phyloP scores from a whole-genome alignment of 2,888 invertebrate species.

The Polymixis flavicincta region DNA sequence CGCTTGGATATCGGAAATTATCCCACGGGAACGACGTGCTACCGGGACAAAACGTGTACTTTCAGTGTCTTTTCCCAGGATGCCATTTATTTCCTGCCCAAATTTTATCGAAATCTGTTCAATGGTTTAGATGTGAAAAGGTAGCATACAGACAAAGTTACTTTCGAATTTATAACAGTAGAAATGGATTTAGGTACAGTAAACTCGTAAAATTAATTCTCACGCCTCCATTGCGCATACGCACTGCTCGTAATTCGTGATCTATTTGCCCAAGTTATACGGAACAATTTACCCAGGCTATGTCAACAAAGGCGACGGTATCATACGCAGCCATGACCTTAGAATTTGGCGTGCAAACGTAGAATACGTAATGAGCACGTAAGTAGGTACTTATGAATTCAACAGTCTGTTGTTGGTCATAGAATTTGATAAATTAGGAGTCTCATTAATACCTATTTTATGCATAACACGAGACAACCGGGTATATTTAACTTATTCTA shows the following conservation, averaged over 20 bases:
- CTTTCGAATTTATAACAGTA: no score
- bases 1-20: no score
- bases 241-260: slow-evolving; percentile 27
- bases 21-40: no score
- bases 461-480: slow-evolving; percentile 12
- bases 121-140: no score
- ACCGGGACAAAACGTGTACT: no score
- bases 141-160: no score
- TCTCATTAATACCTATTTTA: slow-evolving; percentile 39
- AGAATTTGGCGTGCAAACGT: slow-evolving; percentile 45
- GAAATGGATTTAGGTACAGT: not conserved
- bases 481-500: slow-evolving; percentile 5
- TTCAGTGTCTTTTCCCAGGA: no score
- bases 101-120: no score
- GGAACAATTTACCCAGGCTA: slow-evolving; percentile 23
- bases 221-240: slow-evolving; percentile 31
- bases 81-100: no score
- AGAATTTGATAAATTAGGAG: slow-evolving; percentile 21
- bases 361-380: slow-evolving; percentile 50
- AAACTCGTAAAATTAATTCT: not conserved
- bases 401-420: slow-evolving; percentile 33
- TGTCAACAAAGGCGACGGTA: slow-evolving; percentile 44
- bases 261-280: slow-evolving; percentile 49
- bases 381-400: slow-evolving; percentile 29
- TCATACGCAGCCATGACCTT: slow-evolving; percentile 51